A percentile compares a stretch with the other conserved stretches of the same genome.
These are phyloP conservation scores for Leptinotarsa texana DNA, from an alignment of 1,140 invertebrate genomes.

Conservation along the genomic window DNA sequence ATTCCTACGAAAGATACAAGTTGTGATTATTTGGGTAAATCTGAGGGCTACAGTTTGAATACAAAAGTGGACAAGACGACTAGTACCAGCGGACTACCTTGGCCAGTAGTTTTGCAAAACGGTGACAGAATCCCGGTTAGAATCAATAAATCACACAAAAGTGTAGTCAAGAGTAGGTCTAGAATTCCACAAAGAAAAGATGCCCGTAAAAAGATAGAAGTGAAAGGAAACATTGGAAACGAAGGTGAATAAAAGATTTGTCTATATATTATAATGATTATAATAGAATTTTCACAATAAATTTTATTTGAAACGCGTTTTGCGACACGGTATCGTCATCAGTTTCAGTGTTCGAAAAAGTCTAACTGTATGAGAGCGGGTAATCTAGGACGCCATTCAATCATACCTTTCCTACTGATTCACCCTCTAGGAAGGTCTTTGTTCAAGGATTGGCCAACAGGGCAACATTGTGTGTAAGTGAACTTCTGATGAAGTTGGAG, in stretches of 20 bases:
- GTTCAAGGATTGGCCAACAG: too few species aligned
- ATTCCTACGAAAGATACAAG: constrained; percentile 20
- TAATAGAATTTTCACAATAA: too few species aligned
- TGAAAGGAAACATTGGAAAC: background rate
- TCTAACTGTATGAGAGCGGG: too few species aligned
- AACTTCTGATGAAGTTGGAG: too few species aligned
- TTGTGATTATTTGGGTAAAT: background rate
- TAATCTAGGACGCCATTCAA: too few species aligned
- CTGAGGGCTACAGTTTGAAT: constrained; percentile 14
- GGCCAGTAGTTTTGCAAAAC: constrained; percentile 1
- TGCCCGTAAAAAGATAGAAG: background rate
- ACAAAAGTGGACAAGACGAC: constrained; percentile 27
- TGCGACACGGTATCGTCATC: too few species aligned
- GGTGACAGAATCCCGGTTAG: background rate
- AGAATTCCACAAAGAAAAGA: background rate
- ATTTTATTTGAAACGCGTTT: too few species aligned
- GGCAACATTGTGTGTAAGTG: too few species aligned
- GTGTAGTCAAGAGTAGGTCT: background rate
- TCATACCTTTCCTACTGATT: too few species aligned
- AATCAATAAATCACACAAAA: background rate
- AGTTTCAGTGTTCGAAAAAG: too few species aligned
- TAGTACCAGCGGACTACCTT: constrained; percentile 24
- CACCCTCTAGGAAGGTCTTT: too few species aligned
- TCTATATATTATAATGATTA: too few species aligned
- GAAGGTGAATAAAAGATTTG: background rate